A percentile compares a stretch with the other conserved stretches of the same genome.
phyloP scores from a whole-genome alignment of 2,888 invertebrate genomes.

The Molorchus minor region DNA sequence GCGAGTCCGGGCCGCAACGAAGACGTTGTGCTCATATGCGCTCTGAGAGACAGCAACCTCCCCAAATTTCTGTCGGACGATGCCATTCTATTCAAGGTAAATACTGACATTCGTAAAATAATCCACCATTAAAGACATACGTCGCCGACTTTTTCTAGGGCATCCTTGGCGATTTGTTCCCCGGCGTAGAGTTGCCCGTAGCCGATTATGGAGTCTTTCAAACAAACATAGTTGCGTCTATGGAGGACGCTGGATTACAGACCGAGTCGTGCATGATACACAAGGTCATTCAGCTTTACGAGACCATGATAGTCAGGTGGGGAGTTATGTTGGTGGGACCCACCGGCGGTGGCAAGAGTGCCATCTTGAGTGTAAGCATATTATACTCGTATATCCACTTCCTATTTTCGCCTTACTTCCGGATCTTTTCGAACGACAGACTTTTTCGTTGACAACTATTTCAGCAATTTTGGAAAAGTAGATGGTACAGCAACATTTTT shows the following conservation, averaged over 20 bases:
- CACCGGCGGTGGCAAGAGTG: slow-evolving; percentile 87
- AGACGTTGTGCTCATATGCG: slow-evolving; percentile 84
- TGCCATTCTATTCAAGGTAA: slow-evolving; percentile 78
- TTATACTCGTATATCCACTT: background rate
- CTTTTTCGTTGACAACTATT: background rate
- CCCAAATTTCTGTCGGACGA: slow-evolving; percentile 91
- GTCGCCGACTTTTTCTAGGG: slow-evolving; percentile 64
- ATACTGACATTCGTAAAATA: too few relatives aligned
- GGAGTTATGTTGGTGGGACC: slow-evolving; percentile 94
- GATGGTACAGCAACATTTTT: too few relatives aligned
- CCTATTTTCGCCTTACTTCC: background rate
- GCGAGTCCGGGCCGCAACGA: slow-evolving; percentile 85
- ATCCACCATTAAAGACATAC: too few relatives aligned
- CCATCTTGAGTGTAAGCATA: slow-evolving; percentile 72
- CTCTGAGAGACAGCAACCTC: slow-evolving; percentile 87
- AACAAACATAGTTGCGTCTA: slow-evolving; percentile 68
- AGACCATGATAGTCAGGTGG: slow-evolving; percentile 91
- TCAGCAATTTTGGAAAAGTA: too few relatives aligned
- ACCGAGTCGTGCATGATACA: slow-evolving; percentile 72
- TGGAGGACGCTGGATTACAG: slow-evolving; percentile 72
- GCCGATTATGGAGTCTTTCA: slow-evolving; percentile 83
- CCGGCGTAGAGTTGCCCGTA: slow-evolving; percentile 80
- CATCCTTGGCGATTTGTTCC: slow-evolving; percentile 89
- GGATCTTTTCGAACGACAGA: background rate
- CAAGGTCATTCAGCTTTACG: slow-evolving; percentile 86